Evolutionary conservation across 2,888 invertebrate species (phyloP).

Genomic region (Drosophila anomalata): DNA sequence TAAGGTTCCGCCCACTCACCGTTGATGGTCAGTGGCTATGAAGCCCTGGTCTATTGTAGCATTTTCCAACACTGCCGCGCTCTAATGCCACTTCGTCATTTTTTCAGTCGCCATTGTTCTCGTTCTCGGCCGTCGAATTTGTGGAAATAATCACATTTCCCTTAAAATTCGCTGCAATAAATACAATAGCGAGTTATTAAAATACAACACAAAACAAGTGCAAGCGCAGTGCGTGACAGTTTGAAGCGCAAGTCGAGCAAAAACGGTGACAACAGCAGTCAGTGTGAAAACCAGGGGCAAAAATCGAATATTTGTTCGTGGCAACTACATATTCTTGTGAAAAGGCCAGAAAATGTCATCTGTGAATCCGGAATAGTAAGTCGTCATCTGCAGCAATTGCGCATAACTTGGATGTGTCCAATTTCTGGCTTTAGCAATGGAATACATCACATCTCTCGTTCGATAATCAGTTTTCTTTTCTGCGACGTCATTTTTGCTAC

Average conservation of each 20-base stretch:
- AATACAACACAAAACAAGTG: conserved; percentile 52
- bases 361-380: conserved; percentile 95
- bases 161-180: conserved; percentile 60
- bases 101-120: conserved; percentile 79
- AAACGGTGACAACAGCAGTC: conserved; percentile 42
- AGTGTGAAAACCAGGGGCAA: conserved; percentile 52
- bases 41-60: conserved; percentile 48
- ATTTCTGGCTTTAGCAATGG: conserved; percentile 26
- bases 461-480: conserved; percentile 69
- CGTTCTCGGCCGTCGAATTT: conserved; percentile 75
- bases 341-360: conserved; percentile 82
- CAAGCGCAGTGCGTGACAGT: conserved; percentile 48
- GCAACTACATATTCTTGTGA: conserved; percentile 64
- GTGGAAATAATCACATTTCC: conserved; percentile 70
- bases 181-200: conserved; percentile 60
- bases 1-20: conserved; percentile 61
- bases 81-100: conserved; percentile 77
- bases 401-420: conserved; percentile 48
- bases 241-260: conserved; percentile 45
- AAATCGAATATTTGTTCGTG: conserved; percentile 77
- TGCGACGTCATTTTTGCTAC: conserved; percentile 81
- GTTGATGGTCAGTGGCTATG: conserved; percentile 4
- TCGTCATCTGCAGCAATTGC: conserved; percentile 67
- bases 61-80: conserved; percentile 60
- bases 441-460: conserved; percentile 49